Percentiles rank a stretch among this genome's conserved stretches.
phyloP scores from a whole-genome alignment of 1,140 invertebrate species.

The Meteorus sp. region DNA sequence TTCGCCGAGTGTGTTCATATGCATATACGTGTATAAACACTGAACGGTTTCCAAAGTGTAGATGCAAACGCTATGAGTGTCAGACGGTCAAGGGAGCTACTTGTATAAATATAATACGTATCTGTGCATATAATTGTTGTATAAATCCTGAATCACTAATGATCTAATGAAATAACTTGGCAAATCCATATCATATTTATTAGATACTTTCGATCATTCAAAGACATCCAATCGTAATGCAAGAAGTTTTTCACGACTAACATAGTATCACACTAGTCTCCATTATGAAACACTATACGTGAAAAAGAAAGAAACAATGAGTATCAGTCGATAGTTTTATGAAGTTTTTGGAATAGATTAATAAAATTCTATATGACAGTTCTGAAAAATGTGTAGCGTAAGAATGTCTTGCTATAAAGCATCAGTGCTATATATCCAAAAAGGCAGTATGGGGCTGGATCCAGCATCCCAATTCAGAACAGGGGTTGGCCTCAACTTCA shows the following conservation, averaged over 20 bases:
- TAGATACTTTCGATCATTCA: too few relatives aligned
- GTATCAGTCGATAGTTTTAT: constrained; percentile 2
- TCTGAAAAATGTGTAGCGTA: constrained; percentile 43
- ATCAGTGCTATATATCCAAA: constrained; percentile 40
- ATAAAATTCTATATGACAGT: background rate
- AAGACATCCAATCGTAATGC: too few relatives aligned
- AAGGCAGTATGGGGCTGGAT: constrained; percentile 36
- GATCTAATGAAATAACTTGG: too few relatives aligned
- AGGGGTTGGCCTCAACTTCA: constrained; percentile 52
- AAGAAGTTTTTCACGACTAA: too few relatives aligned
- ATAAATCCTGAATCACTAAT: too few relatives aligned
- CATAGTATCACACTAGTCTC: too few relatives aligned
- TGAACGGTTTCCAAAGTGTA: too few relatives aligned
- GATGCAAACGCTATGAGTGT: constrained; percentile 33
- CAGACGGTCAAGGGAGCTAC: constrained; percentile 26
- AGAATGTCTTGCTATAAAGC: constrained; percentile 52
- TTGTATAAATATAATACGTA: too few relatives aligned
- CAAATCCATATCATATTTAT: too few relatives aligned
- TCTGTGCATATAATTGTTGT: too few relatives aligned
- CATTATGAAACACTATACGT: too few relatives aligned
- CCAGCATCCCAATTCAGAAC: constrained; percentile 28
- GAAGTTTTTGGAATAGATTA: background rate
- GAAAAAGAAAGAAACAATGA: background rate
- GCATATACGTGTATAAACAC: too few relatives aligned
- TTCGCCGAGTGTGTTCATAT: constrained; percentile 54